Evolutionary conservation across 2,888 invertebrate genomes (phyloP).

Genomic region (Harpagoxenus sublaevis): DNA sequence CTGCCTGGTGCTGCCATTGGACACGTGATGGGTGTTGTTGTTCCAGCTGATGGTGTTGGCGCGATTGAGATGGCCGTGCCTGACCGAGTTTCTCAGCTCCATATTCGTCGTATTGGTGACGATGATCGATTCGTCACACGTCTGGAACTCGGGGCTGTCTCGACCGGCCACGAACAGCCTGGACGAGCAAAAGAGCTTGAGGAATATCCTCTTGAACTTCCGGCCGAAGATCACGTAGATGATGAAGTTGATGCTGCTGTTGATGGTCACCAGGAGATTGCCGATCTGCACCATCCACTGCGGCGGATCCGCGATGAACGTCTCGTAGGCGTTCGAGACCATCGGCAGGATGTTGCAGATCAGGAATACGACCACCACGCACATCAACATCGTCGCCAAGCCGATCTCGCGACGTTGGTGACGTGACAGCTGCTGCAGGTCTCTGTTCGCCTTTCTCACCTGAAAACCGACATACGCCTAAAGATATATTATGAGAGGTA

Average conservation of each 20-base stretch:
- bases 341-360: slow-evolving; percentile 96
- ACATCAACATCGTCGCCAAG: slow-evolving; percentile 97
- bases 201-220: slow-evolving; percentile 96
- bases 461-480: slow-evolving; percentile 82
- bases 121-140: slow-evolving; percentile 94
- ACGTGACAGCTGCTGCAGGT: slow-evolving; percentile 95
- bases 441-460: slow-evolving; percentile 95
- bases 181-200: slow-evolving; percentile 92
- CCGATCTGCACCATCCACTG: slow-evolving; percentile 93
- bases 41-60: slow-evolving; percentile 86
- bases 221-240: slow-evolving; percentile 99
- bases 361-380: slow-evolving; percentile 97
- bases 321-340: slow-evolving; percentile 95
- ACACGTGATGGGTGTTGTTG: slow-evolving; percentile 72
- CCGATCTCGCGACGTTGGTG: slow-evolving; percentile 97
- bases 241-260: slow-evolving; percentile 98
- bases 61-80: slow-evolving; percentile 87
- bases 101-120: slow-evolving; percentile 90
- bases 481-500: not conserved
- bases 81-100: slow-evolving; percentile 90
- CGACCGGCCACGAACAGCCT: slow-evolving; percentile 87
- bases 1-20: slow-evolving; percentile 78
- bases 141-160: slow-evolving; percentile 91
- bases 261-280: slow-evolving; percentile 97
- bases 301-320: slow-evolving; percentile 90